Base-by-base conservation (phyloP, 2,888 invertebrate genomes). In the Sinohyriopsis cumingii region DNA sequence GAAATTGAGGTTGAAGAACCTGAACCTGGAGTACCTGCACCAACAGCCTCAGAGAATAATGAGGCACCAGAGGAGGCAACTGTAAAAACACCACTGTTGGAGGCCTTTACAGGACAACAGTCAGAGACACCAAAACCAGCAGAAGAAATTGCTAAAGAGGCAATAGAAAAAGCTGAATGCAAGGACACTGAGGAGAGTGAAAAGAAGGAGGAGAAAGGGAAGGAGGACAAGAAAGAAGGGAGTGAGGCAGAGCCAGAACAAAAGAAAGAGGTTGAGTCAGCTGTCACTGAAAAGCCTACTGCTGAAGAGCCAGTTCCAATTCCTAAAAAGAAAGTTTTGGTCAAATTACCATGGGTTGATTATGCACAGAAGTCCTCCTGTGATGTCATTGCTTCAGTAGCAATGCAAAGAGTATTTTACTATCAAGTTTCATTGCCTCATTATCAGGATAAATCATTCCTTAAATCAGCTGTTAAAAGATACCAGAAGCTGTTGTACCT, bases 341-440 rank as follows among this genome's bases (percentile, higher is more conserved):
- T 45, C 45, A 45, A 45, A 15, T 45, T 45, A 45, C 77, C 77
- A n/a, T 73, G 73, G 64, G 77, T 75, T 55, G 75, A 70, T 4
- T 77, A 77, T 64, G 71, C 69, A 59, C 73, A 75, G 65, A 79
- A 78, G 54, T 81, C 87, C 77, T 73, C 83, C 24, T 91, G 91
- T 75, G 87, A 91, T 75, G 83, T 91, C 25, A 84, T 84, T 53
- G 84, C 79, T 25, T 91, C 91, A 22, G 89, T 90, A 5, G 81
- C 84, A 59, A 80, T 91, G 61, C 91, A 91, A 80, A 81, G 88
- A 67, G 89, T 89, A 59, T 91, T 91, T 83, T 91, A 88, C 76
- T 91, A 91, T 82, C 89, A 91, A 85, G 90, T 91, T 20, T 91
- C 91, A 20, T 84, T 91, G 63, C 91, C 91, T 18, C 91, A 91